Evolutionary conservation across 2,797 vertebrate genomes (phyloP).

Genomic region (Triplophysa yarkandensis): DNA sequence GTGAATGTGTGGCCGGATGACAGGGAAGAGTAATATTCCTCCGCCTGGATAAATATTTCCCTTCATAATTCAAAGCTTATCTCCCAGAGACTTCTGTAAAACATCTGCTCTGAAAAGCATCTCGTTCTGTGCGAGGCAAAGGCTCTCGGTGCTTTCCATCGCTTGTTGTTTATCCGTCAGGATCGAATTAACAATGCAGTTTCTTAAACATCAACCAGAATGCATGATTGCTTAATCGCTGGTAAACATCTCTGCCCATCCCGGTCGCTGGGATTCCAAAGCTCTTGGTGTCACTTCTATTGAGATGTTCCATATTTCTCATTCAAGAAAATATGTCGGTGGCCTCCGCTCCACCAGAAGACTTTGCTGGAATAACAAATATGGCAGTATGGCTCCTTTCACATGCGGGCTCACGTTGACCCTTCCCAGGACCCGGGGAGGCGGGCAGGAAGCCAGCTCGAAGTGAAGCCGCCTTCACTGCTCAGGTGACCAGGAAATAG

Average conservation of each 20-base stretch:
- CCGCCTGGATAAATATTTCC: constrained; percentile 68
- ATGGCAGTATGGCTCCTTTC: constrained; percentile 70
- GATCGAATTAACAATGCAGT: constrained; percentile 71
- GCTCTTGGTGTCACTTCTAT: no score
- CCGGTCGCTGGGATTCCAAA: not conserved
- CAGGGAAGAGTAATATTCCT: constrained; percentile 68
- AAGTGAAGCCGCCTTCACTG: constrained; percentile 54
- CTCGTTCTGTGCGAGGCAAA: constrained; percentile 55
- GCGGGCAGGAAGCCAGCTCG: constrained; percentile 60
- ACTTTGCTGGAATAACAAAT: constrained; percentile 81
- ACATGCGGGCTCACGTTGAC: constrained; percentile 66
- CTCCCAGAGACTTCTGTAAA: constrained; percentile 61
- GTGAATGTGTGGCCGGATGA: constrained; percentile 70
- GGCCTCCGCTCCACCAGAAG: constrained; percentile 64
- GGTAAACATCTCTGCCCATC: not conserved
- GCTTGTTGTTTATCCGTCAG: constrained; percentile 64
- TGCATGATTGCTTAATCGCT: constrained; percentile 60
- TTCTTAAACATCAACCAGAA: constrained; percentile 63
- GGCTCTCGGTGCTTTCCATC: constrained; percentile 54
- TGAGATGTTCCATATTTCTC: constrained; percentile 70
- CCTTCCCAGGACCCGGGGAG: constrained; percentile 76
- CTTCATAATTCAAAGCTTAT: constrained; percentile 72
- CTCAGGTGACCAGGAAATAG: constrained; percentile 77
- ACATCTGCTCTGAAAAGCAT: constrained; percentile 51
- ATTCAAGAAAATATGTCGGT: constrained; percentile 66